Evolutionary conservation across 2,113 vertebrate genomes (phyloP).

Genomic region (Crocuta crocuta): DNA sequence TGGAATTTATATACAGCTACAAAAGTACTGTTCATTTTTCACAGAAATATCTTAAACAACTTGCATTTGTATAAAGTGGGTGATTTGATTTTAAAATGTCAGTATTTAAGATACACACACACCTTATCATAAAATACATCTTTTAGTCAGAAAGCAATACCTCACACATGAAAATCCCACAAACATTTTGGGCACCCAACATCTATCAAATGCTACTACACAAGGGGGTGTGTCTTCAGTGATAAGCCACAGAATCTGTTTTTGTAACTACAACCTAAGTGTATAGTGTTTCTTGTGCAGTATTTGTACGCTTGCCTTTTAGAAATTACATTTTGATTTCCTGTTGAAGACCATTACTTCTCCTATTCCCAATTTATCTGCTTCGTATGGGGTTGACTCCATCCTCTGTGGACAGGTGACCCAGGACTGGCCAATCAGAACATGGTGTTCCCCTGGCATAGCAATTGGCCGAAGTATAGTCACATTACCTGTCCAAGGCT

Average conservation of each 20-base stretch:
- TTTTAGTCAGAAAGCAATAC: slow-evolving; percentile 50
- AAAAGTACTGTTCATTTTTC: slow-evolving; percentile 45
- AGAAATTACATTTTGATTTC: slow-evolving; percentile 6
- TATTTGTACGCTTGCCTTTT: not conserved
- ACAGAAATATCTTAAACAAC: not conserved
- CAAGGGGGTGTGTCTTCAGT: too few species aligned
- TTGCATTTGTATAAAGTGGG: not conserved
- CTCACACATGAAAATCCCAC: not conserved
- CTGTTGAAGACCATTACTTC: not conserved
- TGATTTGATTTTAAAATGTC: slow-evolving; percentile 55
- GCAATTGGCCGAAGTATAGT: not conserved
- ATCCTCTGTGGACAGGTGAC: not conserved
- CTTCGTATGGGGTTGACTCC: not conserved
- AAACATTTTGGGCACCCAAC: not conserved
- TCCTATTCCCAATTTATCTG: not conserved
- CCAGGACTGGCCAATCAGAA: not conserved
- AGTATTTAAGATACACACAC: slow-evolving; percentile 33
- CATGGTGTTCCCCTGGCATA: not conserved
- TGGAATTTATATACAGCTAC: slow-evolving; percentile 33
- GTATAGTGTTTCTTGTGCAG: not conserved
- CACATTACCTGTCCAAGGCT: not conserved
- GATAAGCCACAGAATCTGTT: not conserved
- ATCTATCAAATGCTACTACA: not conserved
- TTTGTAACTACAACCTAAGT: not conserved
- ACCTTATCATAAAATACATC: not conserved